Base-by-base conservation (phyloP, 2,888 invertebrate species). In the Seira sanloemensis region DNA sequence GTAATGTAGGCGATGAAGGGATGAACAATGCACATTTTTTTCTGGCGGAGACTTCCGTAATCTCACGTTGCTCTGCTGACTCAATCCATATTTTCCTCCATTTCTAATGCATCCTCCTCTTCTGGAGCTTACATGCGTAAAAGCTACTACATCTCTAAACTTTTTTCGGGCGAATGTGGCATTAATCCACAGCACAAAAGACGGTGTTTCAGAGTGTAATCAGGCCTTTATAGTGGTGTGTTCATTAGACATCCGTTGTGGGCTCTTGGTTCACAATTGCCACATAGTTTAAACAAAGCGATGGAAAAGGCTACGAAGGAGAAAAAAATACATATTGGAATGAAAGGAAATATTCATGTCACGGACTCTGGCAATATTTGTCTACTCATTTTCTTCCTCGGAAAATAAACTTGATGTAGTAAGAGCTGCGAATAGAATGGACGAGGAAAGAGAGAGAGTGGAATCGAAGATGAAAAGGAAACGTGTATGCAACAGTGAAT, bases 331-430 rank as follows among this genome's bases (percentile, higher is more conserved):
- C 24, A 27, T 12, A 16, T 54, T 18, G 54, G 26, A 50, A 26
- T 72, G 72, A 68, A 69, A 54, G 26, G 24, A 72, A 68, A 73
- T 78, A 84, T 84, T 84, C 83, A 62, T 75, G 74, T 84, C 83
- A 84, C 83, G 83, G 54, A 84, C 23, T 69, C 50, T 21, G 73
- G 26, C 27, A 67, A 50, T 75, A 78, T 84, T 78, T 84, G 69
- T 78, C 74, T 78, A 46, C 25, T 79, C 67, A 69, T 82, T 66
- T 68, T 77, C 72, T 50, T 75, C 65, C 21, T 19, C 2, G 65
- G 65, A 23, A 58, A 23, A 23, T 19, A 23, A 65, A 65, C 23
- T 65, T n/a, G 21, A 23, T 23, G 23, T 19, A 23, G 18, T n/a
- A n/a, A n/a, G n/a, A n/a, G n/a, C n/a, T n/a, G n/a, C n/a, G n/a